phyloP scores from a whole-genome alignment of 2,888 invertebrate species.

The Ormia ochracea region DNA sequence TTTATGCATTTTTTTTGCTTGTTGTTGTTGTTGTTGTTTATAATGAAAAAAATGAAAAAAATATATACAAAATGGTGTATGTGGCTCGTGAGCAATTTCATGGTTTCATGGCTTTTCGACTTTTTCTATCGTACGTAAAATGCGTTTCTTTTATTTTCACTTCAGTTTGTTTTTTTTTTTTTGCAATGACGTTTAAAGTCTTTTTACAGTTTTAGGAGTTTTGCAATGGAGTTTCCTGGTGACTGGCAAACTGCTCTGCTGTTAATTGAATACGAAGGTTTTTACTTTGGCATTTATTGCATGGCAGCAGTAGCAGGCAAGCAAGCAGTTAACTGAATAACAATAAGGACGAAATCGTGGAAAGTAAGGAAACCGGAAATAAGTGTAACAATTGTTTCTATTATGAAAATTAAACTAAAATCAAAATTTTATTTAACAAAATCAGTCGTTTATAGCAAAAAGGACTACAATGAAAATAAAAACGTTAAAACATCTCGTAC shows the following conservation, averaged over 20 bases:
- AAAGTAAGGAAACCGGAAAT: conserved; percentile 51
- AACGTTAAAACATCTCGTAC: not conserved
- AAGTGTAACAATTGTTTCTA: conserved; percentile 58
- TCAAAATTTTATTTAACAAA: conserved; percentile 26
- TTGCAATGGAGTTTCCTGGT: conserved; percentile 31
- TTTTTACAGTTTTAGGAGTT: conserved; percentile 15
- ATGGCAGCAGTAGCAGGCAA: too few species aligned
- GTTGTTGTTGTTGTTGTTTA: conserved; percentile 28
- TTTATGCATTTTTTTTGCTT: too few species aligned
- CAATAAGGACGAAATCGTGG: conserved; percentile 16
- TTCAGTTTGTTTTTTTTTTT: not conserved
- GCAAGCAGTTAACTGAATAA: not conserved
- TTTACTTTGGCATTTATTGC: not conserved
- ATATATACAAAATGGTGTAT: conserved; percentile 20
- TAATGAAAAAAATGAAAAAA: not conserved
- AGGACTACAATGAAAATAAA: too few species aligned
- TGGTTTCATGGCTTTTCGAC: conserved; percentile 62
- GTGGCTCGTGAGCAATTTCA: conserved; percentile 64
- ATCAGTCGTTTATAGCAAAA: conserved; percentile 15
- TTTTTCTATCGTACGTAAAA: conserved; percentile 52
- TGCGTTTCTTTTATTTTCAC: conserved; percentile 13
- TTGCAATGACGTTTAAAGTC: conserved; percentile 23
- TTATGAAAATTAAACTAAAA: conserved; percentile 27
- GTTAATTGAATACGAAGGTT: conserved; percentile 56
- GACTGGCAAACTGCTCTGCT: conserved; percentile 6